Conservation (phyloP, 2,113 vertebrate species). For the Lota lota region DNA sequence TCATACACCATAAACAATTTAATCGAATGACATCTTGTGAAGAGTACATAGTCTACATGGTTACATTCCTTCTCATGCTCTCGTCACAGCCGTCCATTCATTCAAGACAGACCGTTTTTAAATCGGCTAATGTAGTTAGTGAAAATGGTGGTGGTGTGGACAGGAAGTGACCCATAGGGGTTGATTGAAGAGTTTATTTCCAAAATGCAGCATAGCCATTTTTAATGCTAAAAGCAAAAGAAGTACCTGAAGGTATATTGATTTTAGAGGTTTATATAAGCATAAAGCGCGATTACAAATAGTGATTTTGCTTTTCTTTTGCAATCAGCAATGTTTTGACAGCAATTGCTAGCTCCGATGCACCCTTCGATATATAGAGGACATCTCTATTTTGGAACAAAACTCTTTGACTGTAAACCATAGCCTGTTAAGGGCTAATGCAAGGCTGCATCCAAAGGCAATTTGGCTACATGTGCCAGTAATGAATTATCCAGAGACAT, state of each 20-base stretch:
- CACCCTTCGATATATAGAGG: conserved; percentile 16
- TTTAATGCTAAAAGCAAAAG: no score
- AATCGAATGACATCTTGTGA: conserved; percentile 32
- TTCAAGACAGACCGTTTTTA: conserved; percentile 20
- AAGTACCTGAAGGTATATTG: not conserved
- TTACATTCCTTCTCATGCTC: conserved; percentile 54
- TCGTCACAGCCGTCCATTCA: conserved; percentile 42
- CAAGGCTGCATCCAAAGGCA: conserved; percentile 71
- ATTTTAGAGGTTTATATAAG: not conserved
- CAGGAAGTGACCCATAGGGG: conserved; percentile 21
- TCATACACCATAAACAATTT: conserved; percentile 45
- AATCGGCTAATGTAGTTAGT: not conserved
- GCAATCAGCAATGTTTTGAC: conserved; percentile 9
- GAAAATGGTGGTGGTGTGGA: no score
- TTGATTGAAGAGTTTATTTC: conserved; percentile 42
- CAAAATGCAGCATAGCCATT: conserved; percentile 44
- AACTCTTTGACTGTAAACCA: conserved; percentile 59
- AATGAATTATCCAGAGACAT: conserved; percentile 50
- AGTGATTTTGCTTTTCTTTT: conserved; percentile 14
- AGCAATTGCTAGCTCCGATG: conserved; percentile 2
- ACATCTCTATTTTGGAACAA: conserved; percentile 53
- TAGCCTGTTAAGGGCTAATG: conserved; percentile 50
- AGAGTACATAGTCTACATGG: conserved; percentile 46
- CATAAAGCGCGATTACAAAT: not conserved
- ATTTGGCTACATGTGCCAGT: conserved; percentile 64